Conservation (phyloP, 1,140 invertebrate genomes). For the Cotesia glomerata region DNA sequence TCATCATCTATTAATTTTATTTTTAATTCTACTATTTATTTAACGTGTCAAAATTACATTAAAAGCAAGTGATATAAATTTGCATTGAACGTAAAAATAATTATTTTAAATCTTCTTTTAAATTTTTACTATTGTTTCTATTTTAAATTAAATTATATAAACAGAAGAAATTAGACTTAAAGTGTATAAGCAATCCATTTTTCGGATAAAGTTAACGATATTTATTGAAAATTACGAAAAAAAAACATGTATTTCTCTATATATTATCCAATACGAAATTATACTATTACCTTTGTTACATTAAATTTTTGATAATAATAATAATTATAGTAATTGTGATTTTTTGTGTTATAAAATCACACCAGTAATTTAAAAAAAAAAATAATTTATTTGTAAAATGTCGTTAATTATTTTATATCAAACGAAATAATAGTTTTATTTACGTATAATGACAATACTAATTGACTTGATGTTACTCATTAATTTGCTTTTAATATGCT, state of each 20-base stretch:
- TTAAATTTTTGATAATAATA: neutral
- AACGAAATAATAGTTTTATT: conserved; percentile 12
- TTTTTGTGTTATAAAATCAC: neutral
- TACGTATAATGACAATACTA: neutral
- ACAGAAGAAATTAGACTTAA: neutral
- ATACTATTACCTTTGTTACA: conserved; percentile 18
- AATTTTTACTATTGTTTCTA: neutral
- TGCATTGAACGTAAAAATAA: too few relatives aligned
- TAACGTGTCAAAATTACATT: too few relatives aligned
- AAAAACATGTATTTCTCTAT: conserved; percentile 31
- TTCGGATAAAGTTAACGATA: conserved; percentile 15
- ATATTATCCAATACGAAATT: conserved; percentile 10
- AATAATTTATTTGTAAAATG: conserved; percentile 3
- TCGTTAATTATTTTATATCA: conserved; percentile 19
- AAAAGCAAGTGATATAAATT: too few relatives aligned
- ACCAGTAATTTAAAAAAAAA: too few relatives aligned
- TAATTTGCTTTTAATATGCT: conserved; percentile 27
- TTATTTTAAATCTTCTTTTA: neutral
- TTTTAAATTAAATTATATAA: conserved; percentile 1
- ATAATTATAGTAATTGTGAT: neutral
- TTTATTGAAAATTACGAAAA: conserved; percentile 30
- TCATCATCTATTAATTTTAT: too few relatives aligned
- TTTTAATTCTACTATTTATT: too few relatives aligned
- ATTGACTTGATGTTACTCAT: too few relatives aligned
- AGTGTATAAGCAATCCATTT: neutral